A percentile compares a stretch with the other conserved stretches of the same genome.
These are phyloP conservation scores for Cetoscarus ocellatus DNA, from an alignment of 2,797 vertebrate species.

Conservation along the genomic window DNA sequence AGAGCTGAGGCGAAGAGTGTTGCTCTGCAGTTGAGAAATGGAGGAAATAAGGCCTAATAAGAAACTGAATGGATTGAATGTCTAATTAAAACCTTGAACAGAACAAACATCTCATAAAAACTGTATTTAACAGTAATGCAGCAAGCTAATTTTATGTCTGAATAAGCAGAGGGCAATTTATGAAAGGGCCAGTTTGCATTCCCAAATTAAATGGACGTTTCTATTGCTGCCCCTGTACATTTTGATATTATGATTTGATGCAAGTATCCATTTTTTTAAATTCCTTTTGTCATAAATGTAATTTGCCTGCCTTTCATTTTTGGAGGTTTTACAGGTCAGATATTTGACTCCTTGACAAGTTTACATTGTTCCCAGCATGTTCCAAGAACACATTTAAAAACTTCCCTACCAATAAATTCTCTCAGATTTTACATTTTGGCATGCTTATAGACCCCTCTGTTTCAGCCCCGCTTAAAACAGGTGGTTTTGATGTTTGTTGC, in stretches of 20 bases:
- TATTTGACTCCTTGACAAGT: too few relatives aligned
- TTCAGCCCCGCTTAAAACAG: too few relatives aligned
- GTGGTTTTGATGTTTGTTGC: too few relatives aligned
- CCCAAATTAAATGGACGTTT: background rate
- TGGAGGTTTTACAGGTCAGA: too few relatives aligned
- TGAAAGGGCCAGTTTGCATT: background rate
- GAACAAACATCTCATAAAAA: background rate
- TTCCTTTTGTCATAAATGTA: too few relatives aligned
- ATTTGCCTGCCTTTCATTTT: too few relatives aligned
- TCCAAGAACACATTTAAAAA: too few relatives aligned
- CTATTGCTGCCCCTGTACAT: background rate
- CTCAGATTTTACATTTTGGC: too few relatives aligned
- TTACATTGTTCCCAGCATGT: too few relatives aligned
- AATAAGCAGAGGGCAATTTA: background rate
- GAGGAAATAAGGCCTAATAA: conserved; percentile 2
- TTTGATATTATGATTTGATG: conserved; percentile 8
- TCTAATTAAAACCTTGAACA: conserved; percentile 28
- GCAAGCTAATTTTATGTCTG: conserved; percentile 1
- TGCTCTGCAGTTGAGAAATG: conserved; percentile 11
- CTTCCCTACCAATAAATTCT: too few relatives aligned
- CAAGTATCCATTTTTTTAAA: background rate
- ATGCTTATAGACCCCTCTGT: too few relatives aligned
- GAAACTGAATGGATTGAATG: conserved; percentile 1
- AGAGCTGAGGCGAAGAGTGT: background rate
- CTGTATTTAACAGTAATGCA: conserved; percentile 12